A percentile compares a stretch with the other conserved stretches of the same genome.
These are phyloP conservation scores for Pegea sp. DNA, from an alignment of 23 tunicate species.

Conservation along the genomic window DNA sequence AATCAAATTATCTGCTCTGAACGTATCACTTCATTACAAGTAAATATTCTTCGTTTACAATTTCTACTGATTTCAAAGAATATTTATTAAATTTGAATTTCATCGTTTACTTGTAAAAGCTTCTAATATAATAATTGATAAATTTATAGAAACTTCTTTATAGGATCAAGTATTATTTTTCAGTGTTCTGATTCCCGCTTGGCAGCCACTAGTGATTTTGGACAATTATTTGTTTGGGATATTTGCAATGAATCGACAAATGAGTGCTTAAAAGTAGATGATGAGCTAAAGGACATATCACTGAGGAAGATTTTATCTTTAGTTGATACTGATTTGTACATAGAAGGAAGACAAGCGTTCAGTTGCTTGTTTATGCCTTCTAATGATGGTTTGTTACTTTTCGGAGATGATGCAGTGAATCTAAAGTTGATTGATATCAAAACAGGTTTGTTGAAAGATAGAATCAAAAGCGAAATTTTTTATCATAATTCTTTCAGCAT, in stretches of 20 bases:
- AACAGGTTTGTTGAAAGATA: conserved; percentile 10
- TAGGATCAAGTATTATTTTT: too few relatives aligned
- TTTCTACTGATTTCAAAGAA: too few relatives aligned
- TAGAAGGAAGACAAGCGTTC: conserved; percentile 11
- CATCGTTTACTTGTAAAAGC: too few relatives aligned
- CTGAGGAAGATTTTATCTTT: not conserved
- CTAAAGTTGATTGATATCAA: conserved; percentile 14
- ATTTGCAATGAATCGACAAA: not conserved
- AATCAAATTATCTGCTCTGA: conserved; percentile 21
- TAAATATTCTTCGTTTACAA: too few relatives aligned
- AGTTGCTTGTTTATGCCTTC: conserved; percentile 1
- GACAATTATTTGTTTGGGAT: conserved; percentile 3
- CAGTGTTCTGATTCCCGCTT: not conserved
- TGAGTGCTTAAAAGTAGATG: not conserved
- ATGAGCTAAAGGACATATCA: not conserved
- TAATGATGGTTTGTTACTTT: conserved; percentile 7
- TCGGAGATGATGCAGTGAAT: conserved; percentile 73
- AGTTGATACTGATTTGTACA: conserved; percentile 1
- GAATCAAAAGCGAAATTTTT: not conserved
- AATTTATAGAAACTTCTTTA: too few relatives aligned
- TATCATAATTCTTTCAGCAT: conserved; percentile 1
- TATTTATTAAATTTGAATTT: too few relatives aligned
- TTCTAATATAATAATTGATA: too few relatives aligned
- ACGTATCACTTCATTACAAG: conserved; percentile 36
- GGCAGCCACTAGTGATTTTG: not conserved